Percentiles rank a stretch among this genome's conserved stretches.
These are phyloP conservation scores for Chlamydotis undulata DNA, from an alignment of 2,113 vertebrate species.

Conservation along the genomic window DNA sequence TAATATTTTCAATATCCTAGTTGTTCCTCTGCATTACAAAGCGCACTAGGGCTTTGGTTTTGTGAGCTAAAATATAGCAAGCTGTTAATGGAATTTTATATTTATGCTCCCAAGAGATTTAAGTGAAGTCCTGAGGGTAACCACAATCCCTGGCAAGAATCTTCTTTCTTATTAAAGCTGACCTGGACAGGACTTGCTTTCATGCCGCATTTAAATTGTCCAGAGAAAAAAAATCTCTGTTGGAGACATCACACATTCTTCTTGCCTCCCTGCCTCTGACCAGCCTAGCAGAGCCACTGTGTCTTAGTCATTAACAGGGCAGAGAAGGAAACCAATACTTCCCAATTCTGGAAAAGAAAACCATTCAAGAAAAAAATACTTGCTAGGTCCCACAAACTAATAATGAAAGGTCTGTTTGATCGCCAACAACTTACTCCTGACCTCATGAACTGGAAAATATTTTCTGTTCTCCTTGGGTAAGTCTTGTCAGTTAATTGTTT, in stretches of 20 bases:
- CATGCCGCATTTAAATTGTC: conserved; percentile 7
- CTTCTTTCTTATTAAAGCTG: conserved; percentile 25
- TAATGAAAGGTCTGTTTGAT: conserved; percentile 7
- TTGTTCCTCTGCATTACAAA: background rate
- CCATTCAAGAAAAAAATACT: background rate
- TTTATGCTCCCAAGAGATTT: background rate
- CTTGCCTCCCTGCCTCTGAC: conserved; percentile 2
- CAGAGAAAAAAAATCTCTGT: conserved; percentile 17
- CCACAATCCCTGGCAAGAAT: conserved; percentile 12
- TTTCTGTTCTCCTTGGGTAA: conserved; percentile 13
- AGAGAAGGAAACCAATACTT: conserved; percentile 48
- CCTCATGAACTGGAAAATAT: conserved; percentile 40
- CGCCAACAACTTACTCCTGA: background rate
- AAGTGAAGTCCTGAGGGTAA: conserved; percentile 44
- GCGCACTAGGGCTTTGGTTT: background rate
- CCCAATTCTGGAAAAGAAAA: conserved; percentile 50
- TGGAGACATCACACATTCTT: conserved; percentile 14
- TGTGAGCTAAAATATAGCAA: conserved; percentile 15
- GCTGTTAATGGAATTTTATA: conserved; percentile 20
- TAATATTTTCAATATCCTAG: background rate
- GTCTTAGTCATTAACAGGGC: background rate
- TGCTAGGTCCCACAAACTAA: background rate
- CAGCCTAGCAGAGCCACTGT: background rate
- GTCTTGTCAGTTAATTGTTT: conserved; percentile 21
- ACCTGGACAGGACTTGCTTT: conserved; percentile 41